These are phyloP conservation scores for Lasiurus cinereus DNA, from an alignment of 2,113 vertebrate genomes.

Conservation along the genomic window DNA sequence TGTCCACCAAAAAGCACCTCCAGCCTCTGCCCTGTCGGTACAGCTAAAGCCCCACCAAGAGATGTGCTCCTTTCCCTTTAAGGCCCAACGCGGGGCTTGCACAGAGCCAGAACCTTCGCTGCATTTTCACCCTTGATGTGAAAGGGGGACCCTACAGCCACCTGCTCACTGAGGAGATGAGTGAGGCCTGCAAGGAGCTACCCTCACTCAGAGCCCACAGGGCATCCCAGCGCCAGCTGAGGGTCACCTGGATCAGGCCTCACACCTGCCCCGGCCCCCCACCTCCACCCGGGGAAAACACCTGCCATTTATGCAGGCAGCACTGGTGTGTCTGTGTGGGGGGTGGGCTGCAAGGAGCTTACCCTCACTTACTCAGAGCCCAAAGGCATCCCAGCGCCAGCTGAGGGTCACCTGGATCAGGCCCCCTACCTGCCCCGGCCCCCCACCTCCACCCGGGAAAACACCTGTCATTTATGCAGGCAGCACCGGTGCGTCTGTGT, in stretches of 20 bases:
- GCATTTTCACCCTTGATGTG: neutral
- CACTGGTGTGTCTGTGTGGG: too few species aligned
- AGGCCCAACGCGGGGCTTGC: neutral
- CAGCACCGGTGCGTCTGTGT: neutral
- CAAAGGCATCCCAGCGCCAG: neutral
- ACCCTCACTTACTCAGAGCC: neutral
- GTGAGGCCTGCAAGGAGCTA: too few species aligned
- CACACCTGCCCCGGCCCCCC: too few species aligned
- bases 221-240: too few species aligned
- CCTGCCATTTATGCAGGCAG: too few species aligned
- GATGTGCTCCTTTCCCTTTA: neutral
- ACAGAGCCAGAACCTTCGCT: fast-evolving
- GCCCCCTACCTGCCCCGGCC: too few species aligned
- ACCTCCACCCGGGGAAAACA: too few species aligned
- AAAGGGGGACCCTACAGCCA: neutral
- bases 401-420: neutral
- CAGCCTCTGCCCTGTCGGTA: neutral
- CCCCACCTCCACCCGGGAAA: too few species aligned
- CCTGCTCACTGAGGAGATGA: neutral
- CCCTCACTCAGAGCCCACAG: too few species aligned
- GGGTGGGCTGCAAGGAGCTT: constrained; percentile 24
- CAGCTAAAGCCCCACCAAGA: neutral
- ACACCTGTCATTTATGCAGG: neutral
- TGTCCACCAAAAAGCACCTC: neutral
- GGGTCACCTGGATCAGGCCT: too few species aligned